Base-by-base conservation (phyloP, 2,888 invertebrate species). In the Dicyrtomina minuta region DNA sequence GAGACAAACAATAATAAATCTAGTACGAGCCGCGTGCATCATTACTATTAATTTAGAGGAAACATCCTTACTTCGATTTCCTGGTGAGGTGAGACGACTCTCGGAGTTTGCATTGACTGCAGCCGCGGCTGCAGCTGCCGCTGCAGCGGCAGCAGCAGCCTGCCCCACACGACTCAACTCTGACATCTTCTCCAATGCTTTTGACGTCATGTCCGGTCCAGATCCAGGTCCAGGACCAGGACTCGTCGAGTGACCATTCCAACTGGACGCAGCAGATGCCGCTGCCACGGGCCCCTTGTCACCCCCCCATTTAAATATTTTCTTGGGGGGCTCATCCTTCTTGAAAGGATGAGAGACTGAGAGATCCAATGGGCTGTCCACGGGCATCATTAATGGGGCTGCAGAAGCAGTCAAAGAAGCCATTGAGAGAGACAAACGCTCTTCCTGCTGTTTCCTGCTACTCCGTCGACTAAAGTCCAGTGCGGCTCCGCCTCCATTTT, bases 161-260 rank as follows among this genome's bases (percentile, higher is more conserved):
- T 90, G 91, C 3, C 92, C 91, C 39, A 92, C 83, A 80, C 93
- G 89, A 79, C 92, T 93, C 79, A 93, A 84, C 80, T 93, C 93
- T 79, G 91, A 92, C 93, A 93, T 92, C 82, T 93, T 93, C 81
- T 93, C 93, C 67, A 93, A 82, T 8, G 93, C 93, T 82, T 93
- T 93, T 15, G 90, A 74, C 56, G 79, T 76, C 72, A 79, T 73
- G 68, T 76, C 77, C 20, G 71, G 73, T 33, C 33, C 33, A 8
- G 33, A 8, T 2, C 72, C 71, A 13, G 71, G 73, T 33, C 33
- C 33, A 8, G 33, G 33, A 3, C 72, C 71, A 13, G 75, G 74
- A 61, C 70, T 70, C 4, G 75, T 72, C 15, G 76, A 71, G 20
- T 71, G 49, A 33, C 71, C 74, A 68, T 75, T 75, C 74, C 75